Percentiles rank a stretch among this genome's conserved stretches.
Conservation (phyloP, 2,888 invertebrate species). For the Harmothoe impar region DNA sequence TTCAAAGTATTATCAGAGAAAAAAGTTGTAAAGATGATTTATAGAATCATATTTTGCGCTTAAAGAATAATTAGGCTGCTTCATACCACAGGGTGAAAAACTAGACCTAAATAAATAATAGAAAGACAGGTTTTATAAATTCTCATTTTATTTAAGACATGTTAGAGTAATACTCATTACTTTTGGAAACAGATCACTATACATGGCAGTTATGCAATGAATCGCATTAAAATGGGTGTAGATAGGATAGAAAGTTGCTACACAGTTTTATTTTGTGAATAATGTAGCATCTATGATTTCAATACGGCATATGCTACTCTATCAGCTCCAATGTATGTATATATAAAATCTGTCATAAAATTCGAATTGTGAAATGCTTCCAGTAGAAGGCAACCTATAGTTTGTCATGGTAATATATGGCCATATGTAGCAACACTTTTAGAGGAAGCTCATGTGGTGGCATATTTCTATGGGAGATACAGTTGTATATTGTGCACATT, state of each 20-base stretch:
- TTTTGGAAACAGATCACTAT: conserved; percentile 18
- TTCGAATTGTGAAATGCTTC: too few relatives aligned
- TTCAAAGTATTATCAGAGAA: too few relatives aligned
- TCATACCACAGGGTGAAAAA: too few relatives aligned
- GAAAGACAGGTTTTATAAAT: not conserved
- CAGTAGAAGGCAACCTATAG: too few relatives aligned
- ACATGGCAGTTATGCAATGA: conserved; percentile 31
- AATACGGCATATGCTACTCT: not conserved
- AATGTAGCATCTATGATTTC: not conserved
- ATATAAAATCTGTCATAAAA: not conserved
- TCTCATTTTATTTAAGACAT: not conserved
- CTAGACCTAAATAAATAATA: too few relatives aligned
- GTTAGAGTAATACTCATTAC: not conserved
- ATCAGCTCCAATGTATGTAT: not conserved
- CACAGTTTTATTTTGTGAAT: not conserved
- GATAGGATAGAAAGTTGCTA: not conserved
- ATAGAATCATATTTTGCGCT: too few relatives aligned
- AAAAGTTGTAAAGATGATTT: too few relatives aligned
- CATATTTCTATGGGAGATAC: not conserved
- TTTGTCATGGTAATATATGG: too few relatives aligned
- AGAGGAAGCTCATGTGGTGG: not conserved
- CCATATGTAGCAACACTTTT: too few relatives aligned
- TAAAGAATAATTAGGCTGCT: too few relatives aligned
- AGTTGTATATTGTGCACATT: not conserved
- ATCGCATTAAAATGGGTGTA: conserved; percentile 3